These are phyloP conservation scores for Pantelozetes paolii DNA, from an alignment of 2,888 invertebrate species.

Conservation along the genomic window DNA sequence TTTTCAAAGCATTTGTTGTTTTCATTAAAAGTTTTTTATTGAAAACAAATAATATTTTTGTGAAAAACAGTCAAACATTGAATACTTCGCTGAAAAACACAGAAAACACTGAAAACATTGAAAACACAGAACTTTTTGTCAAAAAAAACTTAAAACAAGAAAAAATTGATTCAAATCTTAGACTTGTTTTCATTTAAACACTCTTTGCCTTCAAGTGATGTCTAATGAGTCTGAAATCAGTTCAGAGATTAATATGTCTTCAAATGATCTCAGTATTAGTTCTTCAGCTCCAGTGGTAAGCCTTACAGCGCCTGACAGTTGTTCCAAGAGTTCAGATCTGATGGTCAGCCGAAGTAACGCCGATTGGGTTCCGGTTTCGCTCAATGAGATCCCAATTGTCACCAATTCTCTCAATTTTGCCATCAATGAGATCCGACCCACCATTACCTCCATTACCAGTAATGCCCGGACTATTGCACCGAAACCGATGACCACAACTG, in stretches of 20 bases:
- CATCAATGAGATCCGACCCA: background rate
- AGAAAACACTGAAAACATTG: no score
- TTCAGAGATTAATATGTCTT: slow-evolving; percentile 29
- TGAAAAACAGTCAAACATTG: no score
- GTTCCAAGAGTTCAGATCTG: background rate
- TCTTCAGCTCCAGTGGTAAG: background rate
- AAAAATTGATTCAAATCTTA: no score
- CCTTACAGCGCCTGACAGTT: background rate
- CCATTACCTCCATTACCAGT: background rate
- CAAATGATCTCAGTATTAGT: slow-evolving; percentile 14
- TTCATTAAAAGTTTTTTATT: no score
- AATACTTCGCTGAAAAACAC: no score
- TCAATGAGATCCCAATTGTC: slow-evolving; percentile 12
- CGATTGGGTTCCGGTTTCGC: slow-evolving; percentile 8
- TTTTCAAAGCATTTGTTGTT: no score
- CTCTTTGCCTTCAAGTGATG: background rate
- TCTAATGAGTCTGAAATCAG: background rate
- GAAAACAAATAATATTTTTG: no score
- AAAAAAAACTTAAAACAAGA: no score
- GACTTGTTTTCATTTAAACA: background rate
- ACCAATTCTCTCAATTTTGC: slow-evolving; percentile 14
- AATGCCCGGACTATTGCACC: slow-evolving; percentile 29
- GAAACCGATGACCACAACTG: background rate
- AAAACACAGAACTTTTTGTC: no score
- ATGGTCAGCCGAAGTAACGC: background rate